These are phyloP conservation scores for Monochamus saltuarius DNA, from an alignment of 1,140 invertebrate genomes.

Conservation along the genomic window DNA sequence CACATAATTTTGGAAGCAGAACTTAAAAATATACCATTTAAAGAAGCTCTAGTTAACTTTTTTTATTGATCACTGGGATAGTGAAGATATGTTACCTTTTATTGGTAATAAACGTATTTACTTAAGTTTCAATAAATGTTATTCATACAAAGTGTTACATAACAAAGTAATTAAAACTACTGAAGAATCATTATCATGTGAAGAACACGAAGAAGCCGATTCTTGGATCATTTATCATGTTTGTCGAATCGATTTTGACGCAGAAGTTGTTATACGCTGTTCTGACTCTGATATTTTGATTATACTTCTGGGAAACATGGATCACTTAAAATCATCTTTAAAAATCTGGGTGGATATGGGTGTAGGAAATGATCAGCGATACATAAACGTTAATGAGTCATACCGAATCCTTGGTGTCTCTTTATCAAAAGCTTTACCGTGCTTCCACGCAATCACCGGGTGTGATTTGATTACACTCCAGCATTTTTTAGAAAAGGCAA, in stretches of 20 bases:
- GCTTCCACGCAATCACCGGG: background rate
- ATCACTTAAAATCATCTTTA: constrained; percentile 2
- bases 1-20: constrained; percentile 27
- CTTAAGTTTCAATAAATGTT: constrained; percentile 36
- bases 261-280: constrained; percentile 27
- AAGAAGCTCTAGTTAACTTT: constrained; percentile 32
- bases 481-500: constrained; percentile 16
- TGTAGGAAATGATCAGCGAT: constrained; percentile 11
- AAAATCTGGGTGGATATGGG: constrained; percentile 5
- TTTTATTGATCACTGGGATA: constrained; percentile 31
- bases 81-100: constrained; percentile 23
- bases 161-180: constrained; percentile 18
- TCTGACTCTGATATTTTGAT: constrained; percentile 13
- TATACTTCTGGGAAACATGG: constrained; percentile 13
- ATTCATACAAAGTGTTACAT: constrained; percentile 20
- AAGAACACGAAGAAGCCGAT: constrained; percentile 42
- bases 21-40: constrained; percentile 31
- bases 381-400: constrained; percentile 28
- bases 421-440: constrained; percentile 2
- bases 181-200: constrained; percentile 21
- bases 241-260: constrained; percentile 28
- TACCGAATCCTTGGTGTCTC: constrained; percentile 30
- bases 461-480: constrained; percentile 6
- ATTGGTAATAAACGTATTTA: constrained; percentile 33
- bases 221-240: constrained; percentile 35